These are phyloP conservation scores for Cardinalis cardinalis DNA, from an alignment of 2,113 vertebrate species.

Conservation along the genomic window DNA sequence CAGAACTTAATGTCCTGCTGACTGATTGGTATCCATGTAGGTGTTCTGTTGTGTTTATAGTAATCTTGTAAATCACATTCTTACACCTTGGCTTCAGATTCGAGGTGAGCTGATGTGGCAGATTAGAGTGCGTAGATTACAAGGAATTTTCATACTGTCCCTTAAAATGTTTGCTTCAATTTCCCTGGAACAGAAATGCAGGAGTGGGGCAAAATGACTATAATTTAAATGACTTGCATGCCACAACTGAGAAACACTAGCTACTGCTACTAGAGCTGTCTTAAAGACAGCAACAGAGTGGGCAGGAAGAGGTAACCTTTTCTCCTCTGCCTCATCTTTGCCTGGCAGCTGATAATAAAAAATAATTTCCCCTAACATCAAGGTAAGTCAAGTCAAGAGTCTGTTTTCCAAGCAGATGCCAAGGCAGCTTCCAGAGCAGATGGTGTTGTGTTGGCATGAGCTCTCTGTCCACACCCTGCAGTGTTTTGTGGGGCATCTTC, in stretches of 20 bases:
- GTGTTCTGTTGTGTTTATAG: neutral
- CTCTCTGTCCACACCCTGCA: neutral
- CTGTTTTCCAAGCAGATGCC: slow-evolving; percentile 32
- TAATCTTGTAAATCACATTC: neutral
- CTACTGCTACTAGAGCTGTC: neutral
- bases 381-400: neutral
- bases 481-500: neutral
- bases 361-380: neutral
- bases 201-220: neutral
- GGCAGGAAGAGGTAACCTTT: neutral
- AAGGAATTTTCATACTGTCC: neutral
- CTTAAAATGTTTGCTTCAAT: neutral
- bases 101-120: accelerated
- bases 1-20: neutral
- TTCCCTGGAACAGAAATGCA: neutral
- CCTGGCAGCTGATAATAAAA: neutral
- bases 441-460: neutral
- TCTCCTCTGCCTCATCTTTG: neutral
- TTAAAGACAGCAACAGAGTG: neutral
- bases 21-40: neutral
- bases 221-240: neutral
- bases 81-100: neutral
- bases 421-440: slow-evolving; percentile 35
- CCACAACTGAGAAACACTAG: neutral
- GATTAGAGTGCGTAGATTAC: neutral